phyloP scores from a whole-genome alignment of 2,113 vertebrate species.

The Indicator maculatus region DNA sequence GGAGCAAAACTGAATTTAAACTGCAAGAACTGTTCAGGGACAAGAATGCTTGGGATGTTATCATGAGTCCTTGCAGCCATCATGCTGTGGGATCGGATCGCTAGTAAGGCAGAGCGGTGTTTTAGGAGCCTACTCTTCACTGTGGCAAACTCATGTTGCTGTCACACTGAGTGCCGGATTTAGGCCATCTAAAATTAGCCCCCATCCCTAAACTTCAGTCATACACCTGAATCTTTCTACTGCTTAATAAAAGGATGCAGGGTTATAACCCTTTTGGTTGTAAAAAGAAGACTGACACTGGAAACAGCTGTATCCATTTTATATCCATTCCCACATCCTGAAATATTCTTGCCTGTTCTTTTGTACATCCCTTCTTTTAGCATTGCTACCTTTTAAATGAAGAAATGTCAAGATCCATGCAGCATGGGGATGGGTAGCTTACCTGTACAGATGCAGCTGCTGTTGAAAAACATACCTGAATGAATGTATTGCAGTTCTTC shows the following conservation, averaged over 20 bases:
- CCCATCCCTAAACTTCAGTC: background rate
- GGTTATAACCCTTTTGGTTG: background rate
- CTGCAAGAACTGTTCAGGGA: background rate
- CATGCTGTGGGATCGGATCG: background rate
- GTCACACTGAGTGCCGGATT: background rate
- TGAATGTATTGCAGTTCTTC: background rate
- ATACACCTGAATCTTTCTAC: background rate
- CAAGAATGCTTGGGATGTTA: background rate
- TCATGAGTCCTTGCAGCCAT: background rate
- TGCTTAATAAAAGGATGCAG: background rate
- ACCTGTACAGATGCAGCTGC: background rate
- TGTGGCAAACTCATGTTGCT: background rate
- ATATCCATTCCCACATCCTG: background rate
- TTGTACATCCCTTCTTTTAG: background rate
- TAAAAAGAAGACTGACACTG: background rate
- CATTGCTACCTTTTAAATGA: background rate
- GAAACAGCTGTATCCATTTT: background rate
- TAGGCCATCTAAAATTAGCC: constrained; percentile 38
- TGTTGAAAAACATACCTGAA: background rate
- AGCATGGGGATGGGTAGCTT: background rate
- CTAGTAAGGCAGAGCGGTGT: fast-evolving
- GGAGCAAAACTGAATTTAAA: background rate
- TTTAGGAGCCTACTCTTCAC: background rate
- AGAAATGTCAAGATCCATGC: background rate
- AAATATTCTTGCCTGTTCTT: background rate